A percentile compares a stretch with the other conserved stretches of the same genome.
Conservation (phyloP, 2,888 invertebrate genomes). For the Lasioglossum villosulum region DNA sequence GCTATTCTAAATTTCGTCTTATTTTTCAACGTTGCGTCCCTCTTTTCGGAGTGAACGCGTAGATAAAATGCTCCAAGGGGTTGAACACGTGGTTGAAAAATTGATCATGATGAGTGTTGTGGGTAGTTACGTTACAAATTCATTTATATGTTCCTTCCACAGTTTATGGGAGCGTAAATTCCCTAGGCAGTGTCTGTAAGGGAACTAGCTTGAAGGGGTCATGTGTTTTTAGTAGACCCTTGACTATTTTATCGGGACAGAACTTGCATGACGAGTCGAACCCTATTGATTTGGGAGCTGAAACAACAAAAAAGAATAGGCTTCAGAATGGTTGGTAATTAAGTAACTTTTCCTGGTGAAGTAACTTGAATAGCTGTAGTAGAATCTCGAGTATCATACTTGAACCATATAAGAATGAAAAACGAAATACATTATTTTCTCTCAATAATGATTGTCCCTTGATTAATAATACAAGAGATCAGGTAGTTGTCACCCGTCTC, state of each 20-base stretch:
- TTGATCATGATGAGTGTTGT: background rate
- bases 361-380: background rate
- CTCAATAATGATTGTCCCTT: no score
- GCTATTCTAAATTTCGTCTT: background rate
- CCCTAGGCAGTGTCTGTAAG: background rate
- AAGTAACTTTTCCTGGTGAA: background rate
- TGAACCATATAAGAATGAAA: no score
- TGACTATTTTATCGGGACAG: background rate
- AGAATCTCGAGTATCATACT: background rate
- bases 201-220: background rate
- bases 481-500: no score
- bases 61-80: background rate
- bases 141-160: background rate
- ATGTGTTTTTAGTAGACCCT: background rate
- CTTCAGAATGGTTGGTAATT: background rate
- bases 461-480: no score
- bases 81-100: background rate
- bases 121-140: background rate
- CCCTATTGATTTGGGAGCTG: background rate
- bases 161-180: background rate
- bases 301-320: background rate
- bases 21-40: background rate
- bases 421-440: no score
- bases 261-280: background rate
- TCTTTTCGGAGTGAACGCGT: background rate